Evolutionary conservation across 2,797 vertebrate species (phyloP).

Genomic region (Alectoris magna): DNA sequence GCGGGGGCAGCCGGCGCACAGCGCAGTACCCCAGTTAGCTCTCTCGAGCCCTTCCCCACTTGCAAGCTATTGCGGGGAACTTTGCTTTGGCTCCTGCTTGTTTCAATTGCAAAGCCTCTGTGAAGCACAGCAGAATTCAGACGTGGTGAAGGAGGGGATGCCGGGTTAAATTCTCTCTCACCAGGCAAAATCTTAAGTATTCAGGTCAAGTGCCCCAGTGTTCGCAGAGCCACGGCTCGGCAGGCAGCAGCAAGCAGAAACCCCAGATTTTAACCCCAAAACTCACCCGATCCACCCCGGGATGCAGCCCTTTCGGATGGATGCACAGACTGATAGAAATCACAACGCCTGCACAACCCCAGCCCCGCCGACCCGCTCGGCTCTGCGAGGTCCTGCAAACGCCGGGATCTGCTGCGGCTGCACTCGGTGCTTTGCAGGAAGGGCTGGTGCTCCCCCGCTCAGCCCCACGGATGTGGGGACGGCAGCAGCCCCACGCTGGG

Average conservation of each 20-base stretch:
- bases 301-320: accelerated
- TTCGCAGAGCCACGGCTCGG: neutral
- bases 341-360: accelerated
- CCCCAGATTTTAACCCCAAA: neutral
- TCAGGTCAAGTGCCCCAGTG: neutral
- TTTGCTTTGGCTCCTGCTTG: neutral
- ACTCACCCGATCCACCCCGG: accelerated
- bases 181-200: conserved; percentile 40
- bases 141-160: accelerated
- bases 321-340: accelerated
- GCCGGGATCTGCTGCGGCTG: neutral
- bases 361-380: neutral
- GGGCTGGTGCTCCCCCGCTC: neutral
- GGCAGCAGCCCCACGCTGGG: neutral
- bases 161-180: neutral
- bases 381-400: conserved; percentile 18
- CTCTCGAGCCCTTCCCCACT: neutral
- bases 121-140: neutral
- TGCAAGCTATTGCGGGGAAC: neutral
- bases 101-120: conserved; percentile 30
- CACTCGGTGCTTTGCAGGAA: conserved; percentile 1
- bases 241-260: neutral
- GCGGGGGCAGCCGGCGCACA: neutral
- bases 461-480: neutral
- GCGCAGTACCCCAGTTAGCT: conserved; percentile 35